Evolutionary conservation across 2,113 vertebrate species (phyloP), one percentile per base, ranked within the genome.

Genomic region (Pungitius pungitius): DNA sequence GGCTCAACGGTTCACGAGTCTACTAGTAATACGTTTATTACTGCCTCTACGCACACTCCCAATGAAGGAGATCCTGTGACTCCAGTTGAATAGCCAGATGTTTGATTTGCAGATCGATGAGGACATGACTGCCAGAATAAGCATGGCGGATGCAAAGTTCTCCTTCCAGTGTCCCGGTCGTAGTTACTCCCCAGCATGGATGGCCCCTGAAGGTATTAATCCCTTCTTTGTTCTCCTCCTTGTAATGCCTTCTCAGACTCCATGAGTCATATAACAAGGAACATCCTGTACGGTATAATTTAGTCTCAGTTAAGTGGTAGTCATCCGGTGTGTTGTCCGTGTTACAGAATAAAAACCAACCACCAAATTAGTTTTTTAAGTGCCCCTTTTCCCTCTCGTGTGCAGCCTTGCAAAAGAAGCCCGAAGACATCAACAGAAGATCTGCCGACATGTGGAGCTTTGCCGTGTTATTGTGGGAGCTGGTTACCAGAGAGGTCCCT

Each of bases 391-490:
- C 20, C 11, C 20, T 35, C 11, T 39, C 79, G 22, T 33, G 60
- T 69, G 55, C 72, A 99, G 97, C 96, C 26, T 82, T 99, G 79
- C 97, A 99, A 93, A 99, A 98, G 91, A 96, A 95, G 78, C 95
- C 97, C 0, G 97, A 99, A 86, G 97, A 99, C 80, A 99, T 99
- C 57, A 99, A 99, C 89, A 90, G 97, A 63, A 95, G 97, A 78
- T 99, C 97, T 0, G 95, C 97, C 0, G 97, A 99, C 88, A 99
- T 99, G 97, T 98, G 97, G 97, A 99, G 97, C 87, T 99, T 99
- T 0, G 94, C 97, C 0, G 95, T 98, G 81, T 92, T 99, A 83
- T 92, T 99, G 22, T 99, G 97, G 97, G 97, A 99, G 89, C 92
- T 99, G 73, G 97, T 99, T 78, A 99, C 97, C 7, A 93, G 97